Base-by-base conservation (phyloP, 92 coral and sea anemone genomes). In the Zoanthus sociatus region DNA sequence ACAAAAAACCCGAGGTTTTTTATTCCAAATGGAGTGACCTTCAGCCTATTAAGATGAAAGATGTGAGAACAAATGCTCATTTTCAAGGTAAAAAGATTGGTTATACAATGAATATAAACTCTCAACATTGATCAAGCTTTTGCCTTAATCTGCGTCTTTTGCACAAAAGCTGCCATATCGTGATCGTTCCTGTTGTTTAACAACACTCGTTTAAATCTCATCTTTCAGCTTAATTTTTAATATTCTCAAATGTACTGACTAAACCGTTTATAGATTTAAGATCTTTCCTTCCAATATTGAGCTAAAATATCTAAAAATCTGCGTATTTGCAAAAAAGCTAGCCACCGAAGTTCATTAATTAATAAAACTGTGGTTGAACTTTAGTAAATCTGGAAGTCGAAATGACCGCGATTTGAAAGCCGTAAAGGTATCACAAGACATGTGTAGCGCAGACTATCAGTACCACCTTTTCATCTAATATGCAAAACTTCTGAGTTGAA, bases 321-420 rank as follows among this genome's bases (percentile, higher is more conserved):
- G 84, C 55, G 84, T 60, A 14, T 61, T 47, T 61, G 58, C 37
- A 86, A 60, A 71, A 76, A 46, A 64, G 10, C 75, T 67, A 64
- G 66, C 85, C 60, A 81, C 50, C 74, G 85, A 63, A 81, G 63
- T 81, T 81, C 85, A 81, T 81, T 81, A 81, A 81, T 81, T 60
- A 81, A 66, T 81, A 81, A 81, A 81, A 81, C 48, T 77, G 63
- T 46, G 32, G 60, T 58, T 37, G 73, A 74, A 90, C 83, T 90
- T 88, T 32, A 55, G 72, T 53, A 71, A 69, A 79, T 51, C 54
- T 20, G 10, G 70, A 73, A 74, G 72, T 46, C 48, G n/a, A 61
- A 77, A 68, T 53, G 14, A 58, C 71, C 60, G 31, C 61, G 70
- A 71, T 69, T 48, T 64, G 33, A 61, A 30, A 30, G 84, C 31